Base-by-base conservation (phyloP, 2,888 invertebrate species). In the Diarsia mendica region DNA sequence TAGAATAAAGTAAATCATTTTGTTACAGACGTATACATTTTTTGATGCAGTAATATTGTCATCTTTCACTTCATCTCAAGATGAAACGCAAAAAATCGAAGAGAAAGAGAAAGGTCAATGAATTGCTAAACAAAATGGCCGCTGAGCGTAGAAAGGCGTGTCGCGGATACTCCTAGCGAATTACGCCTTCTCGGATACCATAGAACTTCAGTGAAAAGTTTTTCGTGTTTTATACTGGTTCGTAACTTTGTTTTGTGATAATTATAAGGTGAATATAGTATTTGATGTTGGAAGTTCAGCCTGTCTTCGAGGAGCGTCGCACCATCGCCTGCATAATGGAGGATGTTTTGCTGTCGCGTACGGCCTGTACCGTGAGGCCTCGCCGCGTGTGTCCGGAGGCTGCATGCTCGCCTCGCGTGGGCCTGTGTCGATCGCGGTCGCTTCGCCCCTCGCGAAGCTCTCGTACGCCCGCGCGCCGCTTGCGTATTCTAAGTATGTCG, bases 211-310 rank as follows among this genome's bases (percentile, higher is more conserved):
- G 96, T 96, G 96, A 94, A 96, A 93, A 88, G 95, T 95, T 95
- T 92, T 92, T 91, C 95, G 96, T 96, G 96, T 95, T 92, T 83
- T 91, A 90, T 93, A 92, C 96, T 96, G 96, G 96, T 96, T 94
- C 96, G 96, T 96, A 96, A 96, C 96, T 93, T 96, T 95, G 94
- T 95, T 92, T 96, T 96, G 96, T 96, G 96, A 93, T 95, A 93
- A 92, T 87, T 88, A 91, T 96, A 94, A 95, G 94, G 95, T 96
- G 96, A 92, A 95, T 94, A 93, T 93, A 94, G 92, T 93, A 94
- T 94, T 89, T 86, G 88, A 84, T 86, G 87, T 87, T 87, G 85
- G 87, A 87, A 87, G 87, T 87, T 81, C 87, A 84, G 86, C 80
- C 85, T 80, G 79, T 53, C 75, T 68, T 77, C 76, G 49, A 80